These are phyloP conservation scores for Spodoptera picta DNA, from an alignment of 2,888 invertebrate genomes.

Conservation along the genomic window DNA sequence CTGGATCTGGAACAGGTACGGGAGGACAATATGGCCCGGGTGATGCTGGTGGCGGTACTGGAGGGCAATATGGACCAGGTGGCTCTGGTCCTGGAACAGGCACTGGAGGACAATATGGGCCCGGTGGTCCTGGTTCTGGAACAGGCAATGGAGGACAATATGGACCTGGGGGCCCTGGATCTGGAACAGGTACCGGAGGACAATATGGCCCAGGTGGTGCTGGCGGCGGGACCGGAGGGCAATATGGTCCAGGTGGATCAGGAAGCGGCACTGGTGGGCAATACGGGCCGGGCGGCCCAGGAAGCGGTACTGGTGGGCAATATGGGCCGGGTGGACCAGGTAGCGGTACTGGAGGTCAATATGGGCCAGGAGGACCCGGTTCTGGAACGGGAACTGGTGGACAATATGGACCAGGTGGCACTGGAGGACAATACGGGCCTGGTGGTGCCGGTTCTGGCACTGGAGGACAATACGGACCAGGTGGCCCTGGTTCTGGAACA, in stretches of 20 bases:
- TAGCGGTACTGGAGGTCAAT: conserved; percentile 9
- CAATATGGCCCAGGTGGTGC: conserved; percentile 33
- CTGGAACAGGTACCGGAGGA: conserved; percentile 15
- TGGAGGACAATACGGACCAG: conserved; percentile 40
- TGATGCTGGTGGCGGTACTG: conserved; percentile 16
- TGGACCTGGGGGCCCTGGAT: too few relatives aligned
- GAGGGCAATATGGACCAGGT: conserved; percentile 35
- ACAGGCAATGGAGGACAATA: conserved; percentile 16
- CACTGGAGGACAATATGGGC: background rate
- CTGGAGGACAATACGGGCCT: conserved; percentile 15
- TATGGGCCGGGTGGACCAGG: conserved; percentile 16
- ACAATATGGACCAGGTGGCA: conserved; percentile 26
- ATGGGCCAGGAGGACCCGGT: conserved; percentile 6
- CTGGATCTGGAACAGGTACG: background rate
- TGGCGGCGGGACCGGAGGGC: conserved; percentile 11
- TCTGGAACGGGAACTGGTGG: conserved; percentile 13
- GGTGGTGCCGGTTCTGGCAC: conserved; percentile 17
- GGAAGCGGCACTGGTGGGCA: conserved; percentile 10
- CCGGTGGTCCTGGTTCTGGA: conserved; percentile 21
- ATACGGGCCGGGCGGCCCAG: conserved; percentile 16
- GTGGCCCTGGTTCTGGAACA: background rate
- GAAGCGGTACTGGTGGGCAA: conserved; percentile 26
- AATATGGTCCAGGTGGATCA: conserved; percentile 22
- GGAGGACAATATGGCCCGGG: conserved; percentile 32
- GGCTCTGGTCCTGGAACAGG: conserved; percentile 13